Conservation (phyloP, 2,113 vertebrate genomes). For the mouse (Mus musculus) region GRCm39 chr13:37502001-37502500, state of each 20-base stretch:
- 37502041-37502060: too few relatives aligned
- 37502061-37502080: not conserved
- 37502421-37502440: not conserved
- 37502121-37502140: not conserved
- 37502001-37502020: not conserved
- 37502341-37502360: not conserved
- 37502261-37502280: not conserved
- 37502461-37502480: not conserved
- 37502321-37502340: not conserved
- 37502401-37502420: not conserved
- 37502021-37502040: not conserved
- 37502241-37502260: not conserved
- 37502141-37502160: not conserved
- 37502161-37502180: not conserved
- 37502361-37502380: not conserved
- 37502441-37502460: not conserved
- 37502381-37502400: not conserved
- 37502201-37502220: not conserved
- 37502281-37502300: not conserved
- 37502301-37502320: too few relatives aligned
- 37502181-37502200: not conserved
- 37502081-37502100: not conserved
- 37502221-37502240: not conserved
- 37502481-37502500: not conserved
- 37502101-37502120: not conserved